Percentiles rank a stretch among this genome's conserved stretches.
Evolutionary conservation across 1,140 invertebrate genomes (phyloP).

Genomic region (Macrostomum lignano): DNA sequence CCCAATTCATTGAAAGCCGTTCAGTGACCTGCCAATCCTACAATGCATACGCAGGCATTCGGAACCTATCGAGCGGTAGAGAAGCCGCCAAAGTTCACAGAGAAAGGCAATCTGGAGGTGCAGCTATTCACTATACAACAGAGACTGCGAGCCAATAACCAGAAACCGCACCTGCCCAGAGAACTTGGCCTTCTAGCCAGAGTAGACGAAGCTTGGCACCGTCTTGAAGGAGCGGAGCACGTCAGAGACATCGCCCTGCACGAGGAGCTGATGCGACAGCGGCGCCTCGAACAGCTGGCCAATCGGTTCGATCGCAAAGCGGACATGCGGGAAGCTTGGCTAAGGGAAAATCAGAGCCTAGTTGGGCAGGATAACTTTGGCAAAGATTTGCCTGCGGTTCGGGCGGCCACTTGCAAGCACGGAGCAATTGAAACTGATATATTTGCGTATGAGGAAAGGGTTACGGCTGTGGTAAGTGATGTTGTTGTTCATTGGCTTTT

Average conservation of each 20-base stretch:
- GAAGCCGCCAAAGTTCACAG: no score
- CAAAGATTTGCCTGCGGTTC: constrained; percentile 75
- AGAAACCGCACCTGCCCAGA: constrained; percentile 71
- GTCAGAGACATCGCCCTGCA: constrained; percentile 80
- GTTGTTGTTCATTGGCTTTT: no score
- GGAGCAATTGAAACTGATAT: constrained; percentile 98
- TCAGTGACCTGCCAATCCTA: no score
- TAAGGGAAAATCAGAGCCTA: constrained; percentile 86
- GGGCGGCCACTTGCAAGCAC: constrained; percentile 94
- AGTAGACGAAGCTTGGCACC: constrained; percentile 93
- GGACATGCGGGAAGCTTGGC: constrained; percentile 92
- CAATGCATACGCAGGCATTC: no score
- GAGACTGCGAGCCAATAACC: constrained; percentile 96
- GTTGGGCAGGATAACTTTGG: constrained; percentile 93
- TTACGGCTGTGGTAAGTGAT: constrained; percentile 82
- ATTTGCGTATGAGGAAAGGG: constrained; percentile 90
- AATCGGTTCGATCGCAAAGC: constrained; percentile 91
- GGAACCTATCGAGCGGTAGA: no score
- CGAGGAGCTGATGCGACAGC: no score
- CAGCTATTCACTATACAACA: constrained; percentile 83
- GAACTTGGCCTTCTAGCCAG: constrained; percentile 97
- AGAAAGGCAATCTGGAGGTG: constrained; percentile 92
- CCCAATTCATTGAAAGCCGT: no score
- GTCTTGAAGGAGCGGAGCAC: constrained; percentile 86
- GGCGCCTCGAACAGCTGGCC: constrained; percentile 87